Conservation (phyloP, 2,888 invertebrate species). For the Anoncus sp. region DNA sequence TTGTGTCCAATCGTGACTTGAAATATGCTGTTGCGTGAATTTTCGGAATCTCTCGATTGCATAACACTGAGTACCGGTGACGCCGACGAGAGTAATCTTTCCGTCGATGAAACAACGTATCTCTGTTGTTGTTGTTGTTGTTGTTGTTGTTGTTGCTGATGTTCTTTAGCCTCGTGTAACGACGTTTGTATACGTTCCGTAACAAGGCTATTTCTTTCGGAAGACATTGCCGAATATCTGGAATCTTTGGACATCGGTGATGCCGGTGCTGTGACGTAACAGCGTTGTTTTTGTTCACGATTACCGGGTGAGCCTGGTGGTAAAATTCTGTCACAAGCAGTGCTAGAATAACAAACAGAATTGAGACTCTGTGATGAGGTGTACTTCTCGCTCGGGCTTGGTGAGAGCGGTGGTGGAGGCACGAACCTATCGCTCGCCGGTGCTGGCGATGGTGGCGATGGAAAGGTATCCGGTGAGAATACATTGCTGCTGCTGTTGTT, state of each 20-base stretch:
- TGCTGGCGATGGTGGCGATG: constrained; percentile 85
- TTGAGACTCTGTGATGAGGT: constrained; percentile 79
- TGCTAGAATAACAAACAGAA: constrained; percentile 72
- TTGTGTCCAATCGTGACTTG: constrained; percentile 67
- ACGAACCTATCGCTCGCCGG: constrained; percentile 85
- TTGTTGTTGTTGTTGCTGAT: constrained; percentile 78
- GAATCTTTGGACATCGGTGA: constrained; percentile 72
- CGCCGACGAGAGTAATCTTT: constrained; percentile 77
- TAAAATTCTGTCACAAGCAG: constrained; percentile 76
- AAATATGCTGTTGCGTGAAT: constrained; percentile 63
- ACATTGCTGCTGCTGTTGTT: constrained; percentile 64
- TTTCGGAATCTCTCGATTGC: constrained; percentile 64
- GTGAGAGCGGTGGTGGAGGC: constrained; percentile 87
- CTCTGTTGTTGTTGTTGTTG: constrained; percentile 78
- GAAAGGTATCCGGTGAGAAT: constrained; percentile 85
- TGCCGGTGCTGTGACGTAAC: constrained; percentile 75
- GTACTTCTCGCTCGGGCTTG: constrained; percentile 84
- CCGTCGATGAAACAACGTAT: constrained; percentile 69
- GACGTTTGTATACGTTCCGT: constrained; percentile 82
- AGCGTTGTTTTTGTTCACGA: constrained; percentile 74
- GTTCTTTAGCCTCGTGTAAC: constrained; percentile 77
- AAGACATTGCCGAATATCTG: constrained; percentile 74
- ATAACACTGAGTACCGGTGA: constrained; percentile 79
- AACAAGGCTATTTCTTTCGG: constrained; percentile 85
- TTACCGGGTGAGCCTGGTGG: constrained; percentile 76